Conservation (phyloP, 2,888 invertebrate species). For the Polydrusus cervinus region DNA sequence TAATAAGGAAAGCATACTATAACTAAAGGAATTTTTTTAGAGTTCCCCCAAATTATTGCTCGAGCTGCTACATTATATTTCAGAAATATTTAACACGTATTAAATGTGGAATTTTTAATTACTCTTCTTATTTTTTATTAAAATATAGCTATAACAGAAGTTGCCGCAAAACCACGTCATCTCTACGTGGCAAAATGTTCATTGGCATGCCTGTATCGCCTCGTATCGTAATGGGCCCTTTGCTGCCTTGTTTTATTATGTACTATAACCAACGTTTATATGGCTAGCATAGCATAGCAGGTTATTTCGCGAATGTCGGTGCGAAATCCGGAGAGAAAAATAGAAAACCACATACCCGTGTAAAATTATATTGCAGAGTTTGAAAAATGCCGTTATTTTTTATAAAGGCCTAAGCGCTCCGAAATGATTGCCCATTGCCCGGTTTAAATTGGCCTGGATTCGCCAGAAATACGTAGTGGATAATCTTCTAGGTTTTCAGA, state of each 20-base stretch:
- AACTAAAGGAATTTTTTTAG: too few species aligned
- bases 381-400: conserved; percentile 18
- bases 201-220: neutral
- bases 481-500: neutral
- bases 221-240: neutral
- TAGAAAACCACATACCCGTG: conserved; percentile 5
- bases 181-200: conserved; percentile 3
- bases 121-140: too few species aligned
- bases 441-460: conserved; percentile 32
- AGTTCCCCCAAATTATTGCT: too few species aligned
- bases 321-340: conserved; percentile 12
- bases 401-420: conserved; percentile 28
- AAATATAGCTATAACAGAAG: neutral
- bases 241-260: neutral
- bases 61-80: too few species aligned
- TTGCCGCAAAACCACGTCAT: neutral
- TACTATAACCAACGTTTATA: conserved; percentile 11
- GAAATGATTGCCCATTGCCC: conserved; percentile 30
- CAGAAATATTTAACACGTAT: too few species aligned
- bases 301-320: neutral
- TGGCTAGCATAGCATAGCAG: neutral
- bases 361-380: conserved; percentile 5
- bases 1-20: too few species aligned
- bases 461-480: neutral
- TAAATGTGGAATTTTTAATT: too few species aligned